Base-by-base conservation (phyloP, 2,888 invertebrate species). In the Dendrolimus pini region DNA sequence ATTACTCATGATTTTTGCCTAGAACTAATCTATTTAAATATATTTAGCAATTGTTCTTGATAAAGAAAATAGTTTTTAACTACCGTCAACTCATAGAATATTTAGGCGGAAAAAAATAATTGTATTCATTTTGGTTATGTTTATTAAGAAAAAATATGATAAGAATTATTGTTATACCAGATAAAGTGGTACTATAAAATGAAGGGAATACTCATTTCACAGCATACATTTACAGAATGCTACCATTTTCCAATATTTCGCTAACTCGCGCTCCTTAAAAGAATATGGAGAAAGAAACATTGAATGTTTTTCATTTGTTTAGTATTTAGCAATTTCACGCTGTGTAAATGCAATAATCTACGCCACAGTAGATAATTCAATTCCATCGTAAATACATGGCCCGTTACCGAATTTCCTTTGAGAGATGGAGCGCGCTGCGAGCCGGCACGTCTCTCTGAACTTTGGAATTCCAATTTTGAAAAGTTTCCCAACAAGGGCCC, bases 381-480 rank as follows among this genome's bases (percentile, higher is more conserved):
- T 85, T 87, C 76, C 78, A 72, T 75, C 81, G 82, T 84, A 83
- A 85, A 83, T 83, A 84, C 82, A 84, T 82, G 82, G 82, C 78
- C 81, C 80, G 80, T 82, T 83, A 77, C 83, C 85, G 79, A 87
- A 88, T 89, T 85, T 87, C 89, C 89, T 89, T 89, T 89, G 89
- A 89, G 89, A 88, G 81, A 77, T 80, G 80, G 78, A 84, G 83
- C 88, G 86, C 80, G 72, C 75, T 74, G 77, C 87, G 83, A 78
- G 77, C 83, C 85, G 83, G 81, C 87, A 87, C 87, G 89, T 87
- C 79, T 75, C 77, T 77, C 82, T 75, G 74, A 88, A 89, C 86
- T 89, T 87, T 71, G 89, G 89, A 89, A 89, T 89, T 89, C 88
- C 89, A 89, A 89, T 89, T 89, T 89, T 88, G 89, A 88, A 89